Percentiles rank a stretch among this genome's conserved stretches.
Conservation (phyloP, 2,797 vertebrate genomes). For the Ptychobarbus kaznakovi region DNA sequence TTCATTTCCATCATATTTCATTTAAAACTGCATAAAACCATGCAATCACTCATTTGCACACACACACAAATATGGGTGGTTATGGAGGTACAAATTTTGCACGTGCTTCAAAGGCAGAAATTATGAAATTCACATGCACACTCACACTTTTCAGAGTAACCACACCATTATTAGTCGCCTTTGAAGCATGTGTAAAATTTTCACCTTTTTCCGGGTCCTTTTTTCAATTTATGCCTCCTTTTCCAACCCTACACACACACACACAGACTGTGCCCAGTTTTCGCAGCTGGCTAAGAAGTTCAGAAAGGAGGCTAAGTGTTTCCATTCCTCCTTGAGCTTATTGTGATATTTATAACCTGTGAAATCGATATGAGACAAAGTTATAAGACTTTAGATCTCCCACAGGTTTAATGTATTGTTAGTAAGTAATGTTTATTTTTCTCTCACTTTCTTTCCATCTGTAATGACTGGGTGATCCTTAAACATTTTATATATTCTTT, state of each 20-base stretch:
- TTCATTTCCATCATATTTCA: constrained; percentile 69
- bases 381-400: background rate
- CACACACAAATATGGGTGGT: constrained; percentile 50
- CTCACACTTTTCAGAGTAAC: constrained; percentile 1
- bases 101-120: constrained; percentile 20
- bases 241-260: constrained; percentile 40
- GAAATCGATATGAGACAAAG: background rate
- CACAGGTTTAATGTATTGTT: background rate
- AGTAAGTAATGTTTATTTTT: background rate
- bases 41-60: constrained; percentile 16
- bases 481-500: background rate
- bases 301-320: constrained; percentile 64
- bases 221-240: constrained; percentile 1
- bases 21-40: constrained; percentile 54
- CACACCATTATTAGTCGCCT: constrained; percentile 58
- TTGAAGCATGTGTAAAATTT: constrained; percentile 71
- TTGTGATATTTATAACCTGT: constrained; percentile 35
- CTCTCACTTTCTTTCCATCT: background rate
- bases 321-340: constrained; percentile 57
- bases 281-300: constrained; percentile 29
- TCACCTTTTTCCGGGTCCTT: constrained; percentile 61
- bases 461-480: background rate
- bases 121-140: constrained; percentile 56
- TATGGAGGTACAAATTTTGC: constrained; percentile 29
- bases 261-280: constrained; percentile 37